Conservation (phyloP, 1,140 invertebrate species). For the Chlorops oryzae region DNA sequence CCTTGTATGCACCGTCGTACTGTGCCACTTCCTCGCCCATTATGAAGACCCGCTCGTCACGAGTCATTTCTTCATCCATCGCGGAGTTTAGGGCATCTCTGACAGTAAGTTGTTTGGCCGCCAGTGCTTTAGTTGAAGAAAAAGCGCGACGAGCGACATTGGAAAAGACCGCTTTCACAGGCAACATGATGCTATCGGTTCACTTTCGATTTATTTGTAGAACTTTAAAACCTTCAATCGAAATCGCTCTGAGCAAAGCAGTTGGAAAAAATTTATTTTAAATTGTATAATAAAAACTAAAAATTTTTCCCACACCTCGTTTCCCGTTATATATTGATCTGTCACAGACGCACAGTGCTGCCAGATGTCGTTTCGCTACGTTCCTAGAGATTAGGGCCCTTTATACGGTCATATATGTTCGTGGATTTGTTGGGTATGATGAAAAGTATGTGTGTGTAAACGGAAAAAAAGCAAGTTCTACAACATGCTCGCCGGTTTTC, state of each 20-base stretch:
- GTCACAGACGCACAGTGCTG: too few relatives aligned
- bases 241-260: background rate
- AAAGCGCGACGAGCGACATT: conserved; percentile 50
- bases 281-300: background rate
- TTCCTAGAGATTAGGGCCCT: too few relatives aligned
- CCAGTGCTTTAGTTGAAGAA: conserved; percentile 52
- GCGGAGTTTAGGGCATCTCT: conserved; percentile 95
- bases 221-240: background rate
- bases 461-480: too few relatives aligned
- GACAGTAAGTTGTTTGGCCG: conserved; percentile 77
- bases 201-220: background rate
- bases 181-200: conserved; percentile 7
- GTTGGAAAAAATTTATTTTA: background rate
- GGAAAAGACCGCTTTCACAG: conserved; percentile 14
- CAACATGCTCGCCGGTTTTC: too few relatives aligned
- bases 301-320: background rate
- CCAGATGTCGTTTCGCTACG: too few relatives aligned
- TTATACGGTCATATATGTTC: too few relatives aligned
- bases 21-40: conserved; percentile 97
- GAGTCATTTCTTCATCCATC: conserved; percentile 93
- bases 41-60: conserved; percentile 90
- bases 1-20: conserved; percentile 98
- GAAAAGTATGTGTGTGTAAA: too few relatives aligned
- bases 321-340: background rate
- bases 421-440: too few relatives aligned